Base-by-base conservation (phyloP, 1,140 invertebrate species). In the Diorhabda elongata region DNA sequence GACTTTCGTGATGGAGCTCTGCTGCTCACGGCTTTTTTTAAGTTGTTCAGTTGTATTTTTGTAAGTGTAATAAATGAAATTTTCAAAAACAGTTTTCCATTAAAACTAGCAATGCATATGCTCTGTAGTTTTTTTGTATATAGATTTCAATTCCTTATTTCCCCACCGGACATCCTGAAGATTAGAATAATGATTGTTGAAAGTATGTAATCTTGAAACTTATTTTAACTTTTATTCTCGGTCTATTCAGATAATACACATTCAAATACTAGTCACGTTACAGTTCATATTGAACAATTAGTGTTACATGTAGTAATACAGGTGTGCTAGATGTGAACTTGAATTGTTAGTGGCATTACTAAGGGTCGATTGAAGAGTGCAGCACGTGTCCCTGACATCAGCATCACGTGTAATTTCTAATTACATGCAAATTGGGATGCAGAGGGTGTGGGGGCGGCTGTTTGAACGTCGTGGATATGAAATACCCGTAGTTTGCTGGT, bases 251-350 rank as follows among this genome's bases (percentile, higher is more conserved):
- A 52, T 52, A 3, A 52, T 52, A 52, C 47, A 52, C n/a, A 52
- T 52, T 52, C 47, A 52, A n/a, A 52, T n/a, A 52, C 47, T 52
- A n/a, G 6, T 52, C 47, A 52, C 47, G 47, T 52, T n/a, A 6
- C 47, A 52, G 47, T 52, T 52, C 6, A 52, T 52, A 52, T 52
- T n/a, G 47, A 52, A 52, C 47, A 52, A 52, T 52, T 52, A n/a
- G 6, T 52, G 47, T 52, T 52, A 52, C 47, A 52, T 52, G 47
- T 52, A 52, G 47, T 52, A 52, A 52, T 52, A 52, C 47, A 52
- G 47, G 47, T 52, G 47, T 52, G 47, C n/a, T 52, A 52, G 47
- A 52, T 52, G 47, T 52, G 47, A 52, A 52, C n/a, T 52, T 52
- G 47, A 52, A 52, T 6, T 6, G 47, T 52, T 52, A 52, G n/a